A percentile compares a stretch with the other conserved stretches of the same genome.
phyloP scores from a whole-genome alignment of 2,797 vertebrate genomes.

The Halcyon badia region DNA sequence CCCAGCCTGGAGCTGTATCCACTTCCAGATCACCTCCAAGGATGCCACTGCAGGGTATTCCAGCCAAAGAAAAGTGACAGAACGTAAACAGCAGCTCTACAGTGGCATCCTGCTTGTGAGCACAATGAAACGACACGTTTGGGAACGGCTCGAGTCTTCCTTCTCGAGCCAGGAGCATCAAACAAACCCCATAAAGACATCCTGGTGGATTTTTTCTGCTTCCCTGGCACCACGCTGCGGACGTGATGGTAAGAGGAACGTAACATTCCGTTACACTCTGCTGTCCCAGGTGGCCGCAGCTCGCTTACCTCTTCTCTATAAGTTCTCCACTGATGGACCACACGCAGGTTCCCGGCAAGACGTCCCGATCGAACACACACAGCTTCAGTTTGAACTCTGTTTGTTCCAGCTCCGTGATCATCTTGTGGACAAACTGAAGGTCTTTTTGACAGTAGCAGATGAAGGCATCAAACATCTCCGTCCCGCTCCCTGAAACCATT shows the following conservation, averaged over 20 bases:
- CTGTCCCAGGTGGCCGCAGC: not conserved
- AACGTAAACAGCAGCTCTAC: not conserved
- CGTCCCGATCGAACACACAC: slow-evolving; percentile 96
- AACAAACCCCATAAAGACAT: not conserved
- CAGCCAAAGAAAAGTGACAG: not conserved
- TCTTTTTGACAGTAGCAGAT: slow-evolving; percentile 97
- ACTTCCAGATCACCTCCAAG: not conserved
- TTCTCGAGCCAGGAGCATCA: not conserved
- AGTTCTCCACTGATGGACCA: slow-evolving; percentile 97
- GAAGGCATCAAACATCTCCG: slow-evolving; percentile 95
- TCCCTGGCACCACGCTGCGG: not conserved
- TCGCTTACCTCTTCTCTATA: slow-evolving; percentile 90
- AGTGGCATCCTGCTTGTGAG: not conserved
- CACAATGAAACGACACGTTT: not conserved
- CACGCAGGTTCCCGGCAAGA: slow-evolving; percentile 93
- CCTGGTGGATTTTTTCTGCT: not conserved
- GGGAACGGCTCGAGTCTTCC: not conserved
- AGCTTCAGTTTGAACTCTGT: slow-evolving; percentile 89
- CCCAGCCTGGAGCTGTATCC: not conserved
- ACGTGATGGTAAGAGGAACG: not conserved
- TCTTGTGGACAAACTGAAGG: slow-evolving; percentile 92
- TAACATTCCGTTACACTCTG: not conserved
- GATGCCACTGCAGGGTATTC: not conserved
- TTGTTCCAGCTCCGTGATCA: slow-evolving; percentile 95
- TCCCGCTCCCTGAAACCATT: slow-evolving; percentile 77